phyloP scores from a whole-genome alignment of 2,797 vertebrate species.

The Coregonus suidteri region DNA sequence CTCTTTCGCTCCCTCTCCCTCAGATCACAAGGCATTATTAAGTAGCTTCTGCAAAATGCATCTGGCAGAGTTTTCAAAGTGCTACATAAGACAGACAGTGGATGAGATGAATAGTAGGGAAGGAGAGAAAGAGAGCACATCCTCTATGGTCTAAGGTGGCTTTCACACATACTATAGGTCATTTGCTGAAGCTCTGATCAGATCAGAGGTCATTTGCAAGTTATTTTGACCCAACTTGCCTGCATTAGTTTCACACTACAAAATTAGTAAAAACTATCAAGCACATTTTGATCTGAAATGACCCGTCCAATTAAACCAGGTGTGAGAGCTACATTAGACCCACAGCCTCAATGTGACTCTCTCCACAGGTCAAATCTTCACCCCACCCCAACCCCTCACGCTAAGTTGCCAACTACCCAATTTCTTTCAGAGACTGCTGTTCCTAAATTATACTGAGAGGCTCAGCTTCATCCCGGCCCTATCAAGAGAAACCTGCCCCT shows the following conservation, averaged over 20 bases:
- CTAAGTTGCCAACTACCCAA: neutral
- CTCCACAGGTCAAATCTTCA: neutral
- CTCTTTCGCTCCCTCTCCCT: neutral
- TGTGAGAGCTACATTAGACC: neutral
- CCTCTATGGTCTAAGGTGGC: neutral
- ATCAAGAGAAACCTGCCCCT: neutral
- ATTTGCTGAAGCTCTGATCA: neutral
- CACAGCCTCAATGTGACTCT: neutral
- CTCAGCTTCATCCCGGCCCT: neutral
- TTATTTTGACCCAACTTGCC: neutral
- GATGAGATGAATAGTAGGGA: neutral
- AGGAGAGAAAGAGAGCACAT: neutral
- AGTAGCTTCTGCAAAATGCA: neutral
- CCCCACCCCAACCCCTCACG: neutral
- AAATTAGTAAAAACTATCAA: neutral
- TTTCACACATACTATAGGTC: neutral
- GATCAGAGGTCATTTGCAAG: neutral
- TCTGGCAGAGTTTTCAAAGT: neutral
- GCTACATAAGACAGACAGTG: neutral
- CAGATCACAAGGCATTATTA: conserved; percentile 15
- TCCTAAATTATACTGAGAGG: conserved; percentile 17
- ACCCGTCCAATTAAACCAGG: neutral
- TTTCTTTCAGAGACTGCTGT: conserved; percentile 9
- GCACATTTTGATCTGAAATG: neutral
- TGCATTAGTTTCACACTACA: neutral